Conservation (phyloP, 2,113 vertebrate species). For the Elachura formosa region DNA sequence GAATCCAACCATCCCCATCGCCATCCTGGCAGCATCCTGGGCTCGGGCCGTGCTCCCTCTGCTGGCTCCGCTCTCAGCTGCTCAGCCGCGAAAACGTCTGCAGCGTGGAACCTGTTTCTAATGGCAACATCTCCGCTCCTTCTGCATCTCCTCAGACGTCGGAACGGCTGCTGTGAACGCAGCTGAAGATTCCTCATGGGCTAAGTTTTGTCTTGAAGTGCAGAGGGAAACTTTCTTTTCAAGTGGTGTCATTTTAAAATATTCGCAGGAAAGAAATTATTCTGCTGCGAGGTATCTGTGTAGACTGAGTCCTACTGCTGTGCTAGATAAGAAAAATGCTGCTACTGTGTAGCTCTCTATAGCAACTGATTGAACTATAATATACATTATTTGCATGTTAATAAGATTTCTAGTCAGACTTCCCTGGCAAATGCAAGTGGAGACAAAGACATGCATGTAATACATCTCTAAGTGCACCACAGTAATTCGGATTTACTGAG, state of each 20-base stretch:
- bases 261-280: background rate
- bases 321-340: background rate
- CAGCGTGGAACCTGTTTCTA: background rate
- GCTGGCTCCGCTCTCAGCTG: background rate
- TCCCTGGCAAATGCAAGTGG: background rate
- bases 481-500: background rate
- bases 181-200: background rate
- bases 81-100: accelerated
- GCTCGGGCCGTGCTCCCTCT: conserved; percentile 41
- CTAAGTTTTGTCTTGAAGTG: background rate
- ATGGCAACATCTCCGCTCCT: background rate
- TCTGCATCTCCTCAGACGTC: accelerated
- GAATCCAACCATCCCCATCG: accelerated
- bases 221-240: background rate
- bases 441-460: background rate
- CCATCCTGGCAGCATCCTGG: background rate
- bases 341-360: background rate
- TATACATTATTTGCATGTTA: conserved; percentile 28
- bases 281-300: background rate
- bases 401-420: background rate
- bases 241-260: background rate
- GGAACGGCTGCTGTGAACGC: accelerated
- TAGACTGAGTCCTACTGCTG: background rate
- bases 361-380: background rate
- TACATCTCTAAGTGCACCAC: background rate